Percentiles rank a stretch among this genome's conserved stretches.
These are phyloP conservation scores for Nomada fabriciana DNA, from an alignment of 2,888 invertebrate species.

Conservation along the genomic window DNA sequence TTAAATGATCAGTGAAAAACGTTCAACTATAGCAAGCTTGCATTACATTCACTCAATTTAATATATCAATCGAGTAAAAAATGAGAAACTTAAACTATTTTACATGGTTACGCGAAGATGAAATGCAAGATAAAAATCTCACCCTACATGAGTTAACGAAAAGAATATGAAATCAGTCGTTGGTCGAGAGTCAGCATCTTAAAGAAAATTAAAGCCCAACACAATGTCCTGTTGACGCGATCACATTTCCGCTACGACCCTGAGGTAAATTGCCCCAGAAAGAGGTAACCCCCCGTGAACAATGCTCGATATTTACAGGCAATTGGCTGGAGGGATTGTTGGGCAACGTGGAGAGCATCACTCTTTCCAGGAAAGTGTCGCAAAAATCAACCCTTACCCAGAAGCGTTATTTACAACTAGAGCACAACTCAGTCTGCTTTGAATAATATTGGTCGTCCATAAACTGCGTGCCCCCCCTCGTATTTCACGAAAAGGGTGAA, in stretches of 20 bases:
- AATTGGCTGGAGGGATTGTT: constrained; percentile 4
- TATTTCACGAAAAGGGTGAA: constrained; percentile 79
- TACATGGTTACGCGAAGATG: too few relatives aligned
- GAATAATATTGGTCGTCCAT: constrained; percentile 61
- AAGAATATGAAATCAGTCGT: background rate
- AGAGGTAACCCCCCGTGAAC: constrained; percentile 48
- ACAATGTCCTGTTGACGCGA: constrained; percentile 37
- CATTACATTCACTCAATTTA: too few relatives aligned
- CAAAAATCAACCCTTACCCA: constrained; percentile 77
- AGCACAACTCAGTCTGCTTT: constrained; percentile 66
- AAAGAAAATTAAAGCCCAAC: background rate
- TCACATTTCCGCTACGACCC: constrained; percentile 37
- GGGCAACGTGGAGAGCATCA: constrained; percentile 15
- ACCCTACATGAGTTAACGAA: background rate
- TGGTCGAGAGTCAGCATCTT: background rate
- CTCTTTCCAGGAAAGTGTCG: constrained; percentile 57
- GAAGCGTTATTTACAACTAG: constrained; percentile 82
- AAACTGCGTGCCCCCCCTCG: constrained; percentile 66
- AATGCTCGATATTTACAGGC: constrained; percentile 47
- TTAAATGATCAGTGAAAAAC: too few relatives aligned
- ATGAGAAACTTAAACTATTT: too few relatives aligned
- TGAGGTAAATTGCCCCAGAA: constrained; percentile 44
- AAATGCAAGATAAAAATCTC: too few relatives aligned
- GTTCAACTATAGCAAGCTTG: too few relatives aligned
- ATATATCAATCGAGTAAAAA: too few relatives aligned